Base-by-base conservation (phyloP, 2,797 vertebrate genomes). In the Pyrocephalus nanus region DNA sequence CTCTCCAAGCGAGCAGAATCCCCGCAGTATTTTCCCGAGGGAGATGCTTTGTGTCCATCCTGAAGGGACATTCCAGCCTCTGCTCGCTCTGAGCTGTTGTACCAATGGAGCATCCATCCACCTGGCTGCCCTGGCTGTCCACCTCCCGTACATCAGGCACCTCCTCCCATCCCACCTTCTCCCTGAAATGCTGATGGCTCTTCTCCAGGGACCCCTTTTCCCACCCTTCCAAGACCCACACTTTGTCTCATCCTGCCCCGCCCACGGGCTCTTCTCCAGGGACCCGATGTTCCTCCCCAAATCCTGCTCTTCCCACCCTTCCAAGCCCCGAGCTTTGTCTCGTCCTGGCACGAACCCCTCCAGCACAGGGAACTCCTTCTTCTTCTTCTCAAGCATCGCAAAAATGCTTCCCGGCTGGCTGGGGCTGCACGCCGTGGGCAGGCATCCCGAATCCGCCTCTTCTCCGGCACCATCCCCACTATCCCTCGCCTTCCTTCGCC, bases 251-350 rank as follows among this genome's bases (percentile, higher is more conserved):
- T n/a, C 67, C 62, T 17, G 11, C 21, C 26, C 54, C 57, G 40
- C 25, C 19, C 1, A 6, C 0, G 0, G 6, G 18, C 2, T 75
- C 12, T 26, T 32, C 58, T 51, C 64, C 36, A 34, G 11, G 25
- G 15, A 4, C 12, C n/a, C 0, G 0, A 2, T 1, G 0, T 48
- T 60, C n/a, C 13, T 62, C 32, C 40, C 57, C 16, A 66, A 47
- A 30, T 2, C 43, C 32, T 23, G 19, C 36, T 36, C 57, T 80
- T 54, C 50, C 77, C 43, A 58, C 11, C 47, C 66, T 62, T 5
- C 32, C 0, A 0, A 32, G 29, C 15, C 47, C 30, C 3, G 2
- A 2, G 4, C 65, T 75, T 38, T 34, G 25, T 8, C 66, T 38
- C 10, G 0, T 45, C 92, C 82, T 82, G 51, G 64, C 21, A 4